A percentile compares a stretch with the other conserved stretches of the same genome.
These are phyloP conservation scores for Melanotaenia parkinsoni DNA, from an alignment of 2,797 vertebrate genomes.

Conservation along the genomic window DNA sequence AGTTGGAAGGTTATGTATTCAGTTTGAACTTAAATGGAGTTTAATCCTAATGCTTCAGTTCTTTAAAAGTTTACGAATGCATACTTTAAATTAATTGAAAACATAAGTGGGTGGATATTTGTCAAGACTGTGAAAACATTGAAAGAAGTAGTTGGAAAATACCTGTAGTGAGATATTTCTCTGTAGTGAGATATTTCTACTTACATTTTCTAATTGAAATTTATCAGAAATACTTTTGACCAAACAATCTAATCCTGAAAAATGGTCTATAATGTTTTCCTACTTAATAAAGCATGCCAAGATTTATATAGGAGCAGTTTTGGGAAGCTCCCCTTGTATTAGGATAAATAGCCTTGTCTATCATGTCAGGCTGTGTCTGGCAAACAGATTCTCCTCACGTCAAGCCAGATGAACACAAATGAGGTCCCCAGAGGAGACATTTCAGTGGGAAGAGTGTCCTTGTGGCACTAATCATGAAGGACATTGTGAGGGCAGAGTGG, in stretches of 20 bases:
- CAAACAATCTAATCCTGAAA: background rate
- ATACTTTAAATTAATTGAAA: background rate
- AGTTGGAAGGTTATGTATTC: no score
- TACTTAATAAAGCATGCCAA: conserved; percentile 1
- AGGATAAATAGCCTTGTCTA: conserved; percentile 82
- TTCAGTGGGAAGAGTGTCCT: conserved; percentile 57
- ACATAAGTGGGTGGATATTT: no score
- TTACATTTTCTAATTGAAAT: background rate
- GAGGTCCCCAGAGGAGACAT: conserved; percentile 69
- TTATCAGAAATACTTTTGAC: background rate
- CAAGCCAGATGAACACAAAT: conserved; percentile 85
- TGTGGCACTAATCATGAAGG: conserved; percentile 71
- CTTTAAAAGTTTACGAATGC: no score
- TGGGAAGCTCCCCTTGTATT: conserved; percentile 61
- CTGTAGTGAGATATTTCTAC: no score
- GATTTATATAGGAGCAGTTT: background rate
- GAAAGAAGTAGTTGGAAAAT: no score
- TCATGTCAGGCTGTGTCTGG: conserved; percentile 74
- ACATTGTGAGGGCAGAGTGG: conserved; percentile 55
- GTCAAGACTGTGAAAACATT: background rate
- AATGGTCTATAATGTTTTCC: background rate
- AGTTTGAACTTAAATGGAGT: no score
- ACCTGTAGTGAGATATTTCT: no score
- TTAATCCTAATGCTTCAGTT: no score
- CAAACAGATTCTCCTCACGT: conserved; percentile 79